A percentile compares a stretch with the other conserved stretches of the same genome.
Conservation (phyloP, 2,888 invertebrate species). For the Tenthredo notha region DNA sequence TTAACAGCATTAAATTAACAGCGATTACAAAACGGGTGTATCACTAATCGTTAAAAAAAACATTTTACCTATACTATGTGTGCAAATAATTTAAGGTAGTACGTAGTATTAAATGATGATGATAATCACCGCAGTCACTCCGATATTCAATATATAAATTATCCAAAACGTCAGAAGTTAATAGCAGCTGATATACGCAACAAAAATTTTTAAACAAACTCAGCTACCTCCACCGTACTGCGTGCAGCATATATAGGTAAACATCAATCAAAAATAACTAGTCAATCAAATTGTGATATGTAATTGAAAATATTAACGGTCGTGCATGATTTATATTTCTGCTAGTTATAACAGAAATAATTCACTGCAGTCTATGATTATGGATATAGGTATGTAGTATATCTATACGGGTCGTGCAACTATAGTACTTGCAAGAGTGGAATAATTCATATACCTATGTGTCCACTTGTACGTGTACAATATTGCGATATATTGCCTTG, state of each 20-base stretch:
- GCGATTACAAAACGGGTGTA: neutral
- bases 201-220: slow-evolving; percentile 12
- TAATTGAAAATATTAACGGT: slow-evolving; percentile 39
- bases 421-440: slow-evolving; percentile 16
- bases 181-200: neutral
- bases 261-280: slow-evolving; percentile 40
- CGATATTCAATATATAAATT: slow-evolving; percentile 1
- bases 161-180: neutral
- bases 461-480: slow-evolving; percentile 9
- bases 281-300: slow-evolving; percentile 26
- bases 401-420: slow-evolving; percentile 17
- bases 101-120: neutral
- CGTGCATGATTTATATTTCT: slow-evolving; percentile 15
- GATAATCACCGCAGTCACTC: neutral
- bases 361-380: neutral
- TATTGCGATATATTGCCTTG: slow-evolving; percentile 7
- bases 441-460: slow-evolving; percentile 31
- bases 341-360: slow-evolving; percentile 24
- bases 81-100: neutral
- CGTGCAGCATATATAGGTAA: neutral
- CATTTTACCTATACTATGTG: neutral
- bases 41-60: neutral
- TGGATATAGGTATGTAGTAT: neutral
- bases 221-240: neutral
- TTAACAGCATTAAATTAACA: neutral